Evolutionary conservation across 2,797 vertebrate species (phyloP), one percentile per base, ranked within the genome.

Genomic region (Capromys pilorides): DNA sequence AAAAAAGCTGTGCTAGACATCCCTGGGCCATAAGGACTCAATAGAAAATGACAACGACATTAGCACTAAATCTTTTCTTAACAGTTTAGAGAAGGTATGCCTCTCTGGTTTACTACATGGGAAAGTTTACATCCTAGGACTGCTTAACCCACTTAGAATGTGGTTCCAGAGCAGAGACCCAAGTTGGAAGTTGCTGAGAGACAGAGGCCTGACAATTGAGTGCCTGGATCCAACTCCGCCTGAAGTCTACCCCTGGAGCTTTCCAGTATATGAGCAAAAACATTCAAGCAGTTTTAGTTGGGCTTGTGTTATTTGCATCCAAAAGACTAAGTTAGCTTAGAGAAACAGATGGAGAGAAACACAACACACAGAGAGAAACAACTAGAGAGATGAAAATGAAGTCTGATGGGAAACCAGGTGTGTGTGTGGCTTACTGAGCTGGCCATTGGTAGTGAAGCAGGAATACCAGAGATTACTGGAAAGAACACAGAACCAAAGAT

Each of bases 211-310:
- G 3, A 61, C 85, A 62, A 61, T 67, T 86, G 62, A 91, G 36
- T 82, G 7, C 73, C 80, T 94, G 16, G 86, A 92, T 73, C 71
- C 86, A 92, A 49, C 86, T 73, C 12, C 51, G n/a, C 80, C 94
- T 96, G 75, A 93, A 81, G 62, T 41, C 79, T 88, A 3, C 36
- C 1, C 85, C 45, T 92, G 41, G 51, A 41, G 36, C 24, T 95
- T 97, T 84, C 79, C 28, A 93, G 77, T 86, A 71, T 18, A 45
- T 92, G 57, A 81, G 64, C 79, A 61, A 90, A 89, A 94, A 62
- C 54, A 2, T 79, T 71, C 79, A 92, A 71, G 66, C 69, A 49
- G 21, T 95, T 78, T 91, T 33, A 82, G 16, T 51, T 59, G 75
- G 54, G 90, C 93, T 87, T 90, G 16, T 94, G 10, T 66, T 18